Evolutionary conservation across 2,888 invertebrate genomes (phyloP).

Genomic region (Thumatha senex): DNA sequence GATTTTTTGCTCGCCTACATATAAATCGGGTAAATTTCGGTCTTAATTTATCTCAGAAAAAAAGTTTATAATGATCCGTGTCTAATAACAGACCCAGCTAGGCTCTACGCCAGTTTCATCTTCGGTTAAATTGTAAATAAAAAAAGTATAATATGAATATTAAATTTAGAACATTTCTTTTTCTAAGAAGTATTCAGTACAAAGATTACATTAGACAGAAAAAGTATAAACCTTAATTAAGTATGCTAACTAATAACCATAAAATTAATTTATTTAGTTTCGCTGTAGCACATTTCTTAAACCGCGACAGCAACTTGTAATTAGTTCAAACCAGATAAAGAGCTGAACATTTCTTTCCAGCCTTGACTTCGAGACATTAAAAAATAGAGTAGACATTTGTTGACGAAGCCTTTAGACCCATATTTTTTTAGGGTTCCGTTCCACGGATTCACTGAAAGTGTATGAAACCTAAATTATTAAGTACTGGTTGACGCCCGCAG

Average conservation of each 20-base stretch:
- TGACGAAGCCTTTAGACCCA: neutral
- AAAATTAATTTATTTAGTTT: slow-evolving; percentile 15
- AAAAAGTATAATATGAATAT: neutral
- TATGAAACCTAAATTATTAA: too few species aligned
- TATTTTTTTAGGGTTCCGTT: too few species aligned
- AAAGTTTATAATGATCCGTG: slow-evolving; percentile 24
- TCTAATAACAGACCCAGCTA: neutral
- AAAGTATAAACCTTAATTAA: neutral
- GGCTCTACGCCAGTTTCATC: too few species aligned
- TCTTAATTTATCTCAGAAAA: slow-evolving; percentile 21
- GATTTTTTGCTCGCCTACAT: slow-evolving; percentile 23
- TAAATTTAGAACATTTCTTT: too few species aligned
- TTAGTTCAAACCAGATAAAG: slow-evolving; percentile 48
- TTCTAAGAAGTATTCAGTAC: neutral
- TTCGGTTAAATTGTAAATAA: neutral
- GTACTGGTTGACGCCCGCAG: too few species aligned
- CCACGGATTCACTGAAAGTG: too few species aligned
- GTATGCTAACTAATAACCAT: neutral
- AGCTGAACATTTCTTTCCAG: slow-evolving; percentile 35
- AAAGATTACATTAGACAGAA: neutral
- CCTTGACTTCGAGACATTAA: slow-evolving; percentile 7
- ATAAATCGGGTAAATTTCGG: slow-evolving; percentile 35
- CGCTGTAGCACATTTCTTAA: slow-evolving; percentile 36
- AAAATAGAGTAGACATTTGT: neutral
- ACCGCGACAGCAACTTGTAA: slow-evolving; percentile 43